A percentile compares a stretch with the other conserved stretches of the same genome.
These are phyloP conservation scores for Fregetta grallaria DNA, from an alignment of 2,113 vertebrate species.

Conservation along the genomic window DNA sequence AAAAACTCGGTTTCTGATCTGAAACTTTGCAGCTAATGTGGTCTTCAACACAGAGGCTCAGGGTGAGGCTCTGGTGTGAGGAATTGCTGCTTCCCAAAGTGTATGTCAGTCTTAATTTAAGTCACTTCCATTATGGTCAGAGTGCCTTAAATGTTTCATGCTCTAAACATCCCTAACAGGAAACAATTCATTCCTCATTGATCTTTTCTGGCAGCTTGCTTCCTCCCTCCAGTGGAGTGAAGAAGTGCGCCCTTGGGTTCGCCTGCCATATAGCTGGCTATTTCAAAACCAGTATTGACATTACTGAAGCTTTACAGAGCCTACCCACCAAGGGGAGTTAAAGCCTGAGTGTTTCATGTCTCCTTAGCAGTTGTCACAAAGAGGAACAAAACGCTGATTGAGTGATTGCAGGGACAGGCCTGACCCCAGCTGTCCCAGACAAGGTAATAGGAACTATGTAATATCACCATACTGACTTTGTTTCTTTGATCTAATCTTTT, in stretches of 20 bases:
- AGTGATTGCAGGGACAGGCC: neutral
- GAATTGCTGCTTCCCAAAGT: neutral
- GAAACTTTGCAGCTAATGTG: neutral
- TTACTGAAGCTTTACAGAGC: neutral
- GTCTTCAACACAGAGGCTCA: neutral
- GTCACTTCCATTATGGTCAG: neutral
- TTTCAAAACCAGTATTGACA: neutral
- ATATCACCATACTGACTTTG: neutral
- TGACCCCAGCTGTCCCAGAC: neutral
- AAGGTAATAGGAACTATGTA: neutral
- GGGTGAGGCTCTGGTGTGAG: neutral
- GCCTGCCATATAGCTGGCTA: neutral
- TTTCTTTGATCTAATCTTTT: neutral
- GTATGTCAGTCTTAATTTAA: neutral
- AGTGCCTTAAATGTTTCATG: conserved; percentile 3
- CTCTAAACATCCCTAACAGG: conserved; percentile 21
- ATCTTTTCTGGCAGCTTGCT: conserved; percentile 29
- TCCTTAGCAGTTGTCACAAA: neutral
- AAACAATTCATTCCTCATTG: conserved; percentile 44
- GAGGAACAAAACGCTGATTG: neutral
- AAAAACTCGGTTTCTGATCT: neutral
- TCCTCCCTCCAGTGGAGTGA: neutral
- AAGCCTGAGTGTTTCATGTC: neutral
- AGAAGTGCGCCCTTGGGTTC: neutral
- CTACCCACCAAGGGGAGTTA: neutral